These are phyloP conservation scores for Natator depressus DNA, from an alignment of 2,113 vertebrate genomes.

Conservation along the genomic window DNA sequence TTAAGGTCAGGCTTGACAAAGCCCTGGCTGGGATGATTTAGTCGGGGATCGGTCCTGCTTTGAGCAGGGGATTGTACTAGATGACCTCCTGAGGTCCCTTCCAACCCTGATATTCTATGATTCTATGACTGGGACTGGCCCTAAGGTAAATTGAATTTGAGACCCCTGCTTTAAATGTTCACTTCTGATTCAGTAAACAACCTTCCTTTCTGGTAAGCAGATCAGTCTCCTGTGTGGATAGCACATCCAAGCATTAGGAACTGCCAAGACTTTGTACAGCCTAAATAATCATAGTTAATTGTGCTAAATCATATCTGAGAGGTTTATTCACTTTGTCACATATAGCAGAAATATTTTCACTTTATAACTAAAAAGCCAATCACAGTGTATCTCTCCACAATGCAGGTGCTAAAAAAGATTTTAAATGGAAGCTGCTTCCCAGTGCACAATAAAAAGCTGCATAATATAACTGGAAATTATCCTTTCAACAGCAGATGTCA, in stretches of 20 bases:
- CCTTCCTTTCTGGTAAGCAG: background rate
- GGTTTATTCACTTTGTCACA: background rate
- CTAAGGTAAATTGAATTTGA: too few relatives aligned
- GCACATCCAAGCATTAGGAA: background rate
- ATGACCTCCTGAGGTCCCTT: too few relatives aligned
- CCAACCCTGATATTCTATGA: too few relatives aligned
- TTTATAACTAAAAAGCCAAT: background rate
- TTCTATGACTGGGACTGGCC: too few relatives aligned
- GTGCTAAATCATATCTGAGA: background rate
- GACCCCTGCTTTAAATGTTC: background rate
- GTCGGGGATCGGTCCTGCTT: too few relatives aligned
- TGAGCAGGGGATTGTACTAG: too few relatives aligned
- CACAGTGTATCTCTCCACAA: conserved; percentile 2
- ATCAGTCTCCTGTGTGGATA: background rate
- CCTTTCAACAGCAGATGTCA: conserved; percentile 37
- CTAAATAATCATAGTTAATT: background rate
- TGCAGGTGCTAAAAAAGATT: conserved; percentile 30
- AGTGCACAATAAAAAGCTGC: background rate
- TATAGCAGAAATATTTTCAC: background rate
- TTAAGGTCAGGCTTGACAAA: too few relatives aligned
- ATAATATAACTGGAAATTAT: conserved; percentile 49
- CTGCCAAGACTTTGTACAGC: background rate
- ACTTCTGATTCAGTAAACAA: background rate
- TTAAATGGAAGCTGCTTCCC: conserved; percentile 34
- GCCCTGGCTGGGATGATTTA: too few relatives aligned